Base-by-base conservation (phyloP, 2,888 invertebrate species). In the Trachelus troglodyta region DNA sequence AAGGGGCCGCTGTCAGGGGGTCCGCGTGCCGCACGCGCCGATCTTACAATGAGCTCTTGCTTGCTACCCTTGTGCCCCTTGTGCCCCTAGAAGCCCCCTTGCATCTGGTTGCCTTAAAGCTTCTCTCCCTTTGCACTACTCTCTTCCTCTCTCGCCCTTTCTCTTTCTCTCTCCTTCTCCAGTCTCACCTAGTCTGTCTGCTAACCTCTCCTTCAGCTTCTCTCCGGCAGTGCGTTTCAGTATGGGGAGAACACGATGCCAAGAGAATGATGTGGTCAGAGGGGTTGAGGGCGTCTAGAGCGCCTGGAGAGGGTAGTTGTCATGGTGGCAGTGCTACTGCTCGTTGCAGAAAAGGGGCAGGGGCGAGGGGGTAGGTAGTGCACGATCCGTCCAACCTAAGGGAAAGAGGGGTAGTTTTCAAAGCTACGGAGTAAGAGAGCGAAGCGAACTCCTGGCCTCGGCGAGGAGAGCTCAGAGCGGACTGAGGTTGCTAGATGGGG, bases 21-120 rank as follows among this genome's bases (percentile, higher is more conserved):
- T 86, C 88, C 90, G 88, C 87, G 89, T 88, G 90, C 89, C 89
- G 91, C 90, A 91, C 91, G 91, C 91, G 90, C 90, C 90, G 84
- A 89, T 90, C 91, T 91, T 91, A 90, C 91, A 90, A 91, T 90
- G 86, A 89, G 85, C 86, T 88, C 90, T 90, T 87, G 71, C 85
- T 90, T 87, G 88, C 85, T 69, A 74, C n/a, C 74, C 73, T 31
- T 80, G 87, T 89, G 88, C 87, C 89, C 89, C 86, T 80, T 82
- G 81, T 69, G 82, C 84, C 77, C 81, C 82, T 77, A 34, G 33
- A 35, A 81, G 79, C 81, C 79, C 81, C 80, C 79, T 81, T 86
- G 86, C 90, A 90, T 90, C 90, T 90, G 90, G 89, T 85, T 83
- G 88, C 88, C 88, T 89, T 87, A 85, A 86, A 89, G 82, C 81